These are phyloP conservation scores for Phataginus tetradactyla DNA, from an alignment of 2,797 vertebrate species.

Conservation along the genomic window DNA sequence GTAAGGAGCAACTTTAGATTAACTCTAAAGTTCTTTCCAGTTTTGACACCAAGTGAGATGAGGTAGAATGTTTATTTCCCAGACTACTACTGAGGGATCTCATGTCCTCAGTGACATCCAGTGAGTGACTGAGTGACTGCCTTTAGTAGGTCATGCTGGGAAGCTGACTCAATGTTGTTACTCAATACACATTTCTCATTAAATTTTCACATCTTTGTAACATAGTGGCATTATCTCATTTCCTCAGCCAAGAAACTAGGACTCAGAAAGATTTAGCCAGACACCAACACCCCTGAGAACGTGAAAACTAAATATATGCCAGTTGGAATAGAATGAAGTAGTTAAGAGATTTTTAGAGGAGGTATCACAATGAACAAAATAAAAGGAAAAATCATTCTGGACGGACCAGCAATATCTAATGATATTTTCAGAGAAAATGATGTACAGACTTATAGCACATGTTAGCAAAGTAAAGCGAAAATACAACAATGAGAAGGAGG, in stretches of 20 bases:
- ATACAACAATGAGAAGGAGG: neutral
- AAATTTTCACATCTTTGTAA: neutral
- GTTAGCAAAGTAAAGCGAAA: neutral
- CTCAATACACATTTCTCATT: neutral
- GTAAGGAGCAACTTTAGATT: neutral
- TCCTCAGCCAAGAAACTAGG: neutral
- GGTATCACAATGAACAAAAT: neutral
- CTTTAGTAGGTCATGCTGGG: neutral
- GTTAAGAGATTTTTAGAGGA: neutral
- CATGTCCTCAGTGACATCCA: neutral
- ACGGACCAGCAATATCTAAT: neutral
- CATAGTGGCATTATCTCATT: neutral
- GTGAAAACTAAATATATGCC: neutral
- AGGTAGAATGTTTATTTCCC: neutral
- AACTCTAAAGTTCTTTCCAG: neutral
- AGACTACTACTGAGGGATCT: neutral
- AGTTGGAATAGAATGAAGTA: neutral
- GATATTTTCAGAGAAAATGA: neutral
- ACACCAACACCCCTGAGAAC: neutral
- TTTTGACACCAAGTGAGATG: neutral
- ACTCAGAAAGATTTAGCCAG: neutral
- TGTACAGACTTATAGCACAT: neutral
- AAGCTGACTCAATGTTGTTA: neutral
- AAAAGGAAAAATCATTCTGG: neutral
- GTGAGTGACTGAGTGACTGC: neutral